A percentile compares a stretch with the other conserved stretches of the same genome.
Evolutionary conservation across 1,140 invertebrate genomes (phyloP).

Genomic region (Vanessa atalanta): DNA sequence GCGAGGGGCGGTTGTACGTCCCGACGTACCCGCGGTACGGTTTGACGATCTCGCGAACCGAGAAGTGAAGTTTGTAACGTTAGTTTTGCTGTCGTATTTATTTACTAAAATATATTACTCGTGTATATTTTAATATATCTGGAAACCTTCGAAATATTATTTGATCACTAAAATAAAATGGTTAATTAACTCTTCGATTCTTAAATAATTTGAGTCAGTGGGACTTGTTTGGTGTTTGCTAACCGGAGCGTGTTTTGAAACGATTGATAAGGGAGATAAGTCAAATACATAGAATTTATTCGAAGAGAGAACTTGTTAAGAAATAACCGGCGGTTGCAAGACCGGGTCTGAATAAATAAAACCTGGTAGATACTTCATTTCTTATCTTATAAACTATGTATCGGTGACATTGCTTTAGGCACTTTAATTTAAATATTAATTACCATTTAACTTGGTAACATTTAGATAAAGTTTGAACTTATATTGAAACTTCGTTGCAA

Average conservation of each 20-base stretch:
- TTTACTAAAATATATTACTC: background rate
- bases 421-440: conserved; percentile 22
- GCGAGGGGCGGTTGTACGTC: conserved; percentile 58
- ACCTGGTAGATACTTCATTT: conserved; percentile 14
- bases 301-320: conserved; percentile 24
- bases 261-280: conserved; percentile 34
- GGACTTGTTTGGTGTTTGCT: conserved; percentile 29
- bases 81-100: conserved; percentile 27
- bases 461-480: background rate
- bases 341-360: conserved; percentile 27
- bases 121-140: conserved; percentile 31
- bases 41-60: conserved; percentile 18
- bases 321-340: conserved; percentile 23
- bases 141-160: conserved; percentile 27
- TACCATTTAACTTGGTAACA: background rate
- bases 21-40: conserved; percentile 20
- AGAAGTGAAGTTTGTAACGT: conserved; percentile 37
- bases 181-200: background rate
- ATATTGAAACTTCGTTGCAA: background rate
- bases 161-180: background rate
- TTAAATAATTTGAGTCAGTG: conserved; percentile 15
- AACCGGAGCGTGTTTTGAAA: conserved; percentile 22
- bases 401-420: conserved; percentile 7
- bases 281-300: conserved; percentile 25
- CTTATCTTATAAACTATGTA: conserved; percentile 20